These are phyloP conservation scores for Popillia japonica DNA, from an alignment of 1,140 invertebrate species.

Conservation along the genomic window DNA sequence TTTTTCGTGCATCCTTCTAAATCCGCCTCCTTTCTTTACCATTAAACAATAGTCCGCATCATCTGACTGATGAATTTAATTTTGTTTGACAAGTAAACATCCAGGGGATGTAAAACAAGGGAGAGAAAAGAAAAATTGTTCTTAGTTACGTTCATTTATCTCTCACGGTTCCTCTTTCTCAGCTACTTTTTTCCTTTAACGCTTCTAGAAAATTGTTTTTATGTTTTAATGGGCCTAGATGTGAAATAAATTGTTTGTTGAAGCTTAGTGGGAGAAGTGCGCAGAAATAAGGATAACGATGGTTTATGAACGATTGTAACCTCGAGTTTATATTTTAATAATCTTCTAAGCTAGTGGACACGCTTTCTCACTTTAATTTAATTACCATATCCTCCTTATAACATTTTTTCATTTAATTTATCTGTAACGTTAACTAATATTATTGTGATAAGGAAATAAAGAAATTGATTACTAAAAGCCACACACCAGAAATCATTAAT, in stretches of 20 bases:
- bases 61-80: slow-evolving; percentile 35
- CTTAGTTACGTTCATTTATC: slow-evolving; percentile 26
- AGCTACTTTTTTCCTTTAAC: background rate
- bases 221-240: background rate
- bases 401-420: no score
- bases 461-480: no score
- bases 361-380: background rate
- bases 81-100: slow-evolving; percentile 33
- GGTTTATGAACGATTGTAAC: background rate
- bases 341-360: background rate
- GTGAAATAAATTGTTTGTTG: background rate
- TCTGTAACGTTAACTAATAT: no score
- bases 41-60: slow-evolving; percentile 33
- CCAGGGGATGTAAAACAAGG: slow-evolving; percentile 32
- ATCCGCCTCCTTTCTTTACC: background rate
- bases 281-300: no score
- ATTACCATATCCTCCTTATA: background rate
- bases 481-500: no score
- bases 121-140: slow-evolving; percentile 32
- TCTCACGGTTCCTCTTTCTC: background rate
- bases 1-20: background rate
- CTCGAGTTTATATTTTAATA: background rate
- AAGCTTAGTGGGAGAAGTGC: background rate
- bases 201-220: slow-evolving; percentile 10
- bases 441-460: no score